Evolutionary conservation across 2,888 invertebrate genomes (phyloP).

Genomic region (Beris chalybata): DNA sequence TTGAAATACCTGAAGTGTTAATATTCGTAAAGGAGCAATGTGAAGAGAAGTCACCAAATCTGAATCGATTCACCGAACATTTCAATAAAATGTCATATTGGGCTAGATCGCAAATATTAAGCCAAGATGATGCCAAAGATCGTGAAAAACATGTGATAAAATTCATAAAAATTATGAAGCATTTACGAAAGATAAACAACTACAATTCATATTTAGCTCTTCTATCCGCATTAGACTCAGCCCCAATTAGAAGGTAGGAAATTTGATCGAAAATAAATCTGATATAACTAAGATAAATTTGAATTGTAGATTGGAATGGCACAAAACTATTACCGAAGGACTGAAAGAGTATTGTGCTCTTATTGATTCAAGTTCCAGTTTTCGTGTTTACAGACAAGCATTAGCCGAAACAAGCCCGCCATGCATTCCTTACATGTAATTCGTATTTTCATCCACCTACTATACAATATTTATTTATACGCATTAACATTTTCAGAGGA

Average conservation of each 20-base stretch:
- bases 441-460: slow-evolving; percentile 41
- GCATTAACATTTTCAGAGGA: slow-evolving; percentile 67
- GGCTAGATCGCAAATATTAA: slow-evolving; percentile 92
- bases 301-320: slow-evolving; percentile 83
- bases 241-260: slow-evolving; percentile 68
- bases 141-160: slow-evolving; percentile 92
- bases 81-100: slow-evolving; percentile 99
- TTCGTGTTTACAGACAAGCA: slow-evolving; percentile 93
- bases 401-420: slow-evolving; percentile 94
- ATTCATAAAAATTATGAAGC: slow-evolving; percentile 98
- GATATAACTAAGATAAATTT: background rate
- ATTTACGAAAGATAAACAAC: slow-evolving; percentile 94
- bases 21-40: slow-evolving; percentile 98
- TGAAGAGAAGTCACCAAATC: slow-evolving; percentile 94
- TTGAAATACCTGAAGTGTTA: slow-evolving; percentile 95
- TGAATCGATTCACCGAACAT: slow-evolving; percentile 96
- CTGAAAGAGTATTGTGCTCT: slow-evolving; percentile 93
- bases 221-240: slow-evolving; percentile 94
- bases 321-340: slow-evolving; percentile 86
- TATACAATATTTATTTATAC: background rate
- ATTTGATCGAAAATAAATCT: background rate
- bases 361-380: slow-evolving; percentile 97
- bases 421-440: slow-evolving; percentile 98
- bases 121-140: slow-evolving; percentile 90
- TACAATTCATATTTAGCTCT: slow-evolving; percentile 98